These are phyloP conservation scores for Corbicula japonica DNA, from an alignment of 2,888 invertebrate genomes.

Conservation along the genomic window DNA sequence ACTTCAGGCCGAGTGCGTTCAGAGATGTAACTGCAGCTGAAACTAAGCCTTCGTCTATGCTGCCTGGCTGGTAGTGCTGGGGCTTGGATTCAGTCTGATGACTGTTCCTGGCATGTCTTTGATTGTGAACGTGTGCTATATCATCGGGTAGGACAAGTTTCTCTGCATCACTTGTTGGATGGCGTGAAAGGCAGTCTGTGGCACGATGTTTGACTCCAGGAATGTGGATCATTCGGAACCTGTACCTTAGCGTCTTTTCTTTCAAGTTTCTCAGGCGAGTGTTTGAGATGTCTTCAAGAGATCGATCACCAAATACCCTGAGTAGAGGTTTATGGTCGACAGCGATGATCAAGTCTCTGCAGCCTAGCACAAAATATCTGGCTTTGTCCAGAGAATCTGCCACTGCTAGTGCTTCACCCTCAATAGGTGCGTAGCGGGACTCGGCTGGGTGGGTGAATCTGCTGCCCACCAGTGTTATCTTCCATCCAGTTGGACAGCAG, in stretches of 20 bases:
- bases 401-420: slow-evolving; percentile 45
- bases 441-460: slow-evolving; percentile 62
- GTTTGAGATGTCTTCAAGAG: slow-evolving; percentile 54
- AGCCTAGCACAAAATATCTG: slow-evolving; percentile 52
- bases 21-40: slow-evolving; percentile 8
- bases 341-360: slow-evolving; percentile 49
- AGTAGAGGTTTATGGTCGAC: slow-evolving; percentile 61
- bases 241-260: slow-evolving; percentile 51
- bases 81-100: background rate
- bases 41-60: background rate
- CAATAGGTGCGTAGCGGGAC: too few species aligned
- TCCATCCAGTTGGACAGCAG: slow-evolving; percentile 61
- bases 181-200: slow-evolving; percentile 54
- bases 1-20: slow-evolving; percentile 10
- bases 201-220: slow-evolving; percentile 53
- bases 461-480: slow-evolving; percentile 58
- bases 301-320: slow-evolving; percentile 49
- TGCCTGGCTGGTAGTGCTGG: background rate
- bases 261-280: slow-evolving; percentile 51
- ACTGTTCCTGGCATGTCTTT: background rate
- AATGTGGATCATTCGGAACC: slow-evolving; percentile 46
- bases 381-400: slow-evolving; percentile 51
- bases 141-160: slow-evolving; percentile 37
- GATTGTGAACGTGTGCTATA: slow-evolving; percentile 3
- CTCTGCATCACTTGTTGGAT: slow-evolving; percentile 46